phyloP scores from a whole-genome alignment of 1,140 invertebrate species.

The Cyphomyrmex costatus region DNA sequence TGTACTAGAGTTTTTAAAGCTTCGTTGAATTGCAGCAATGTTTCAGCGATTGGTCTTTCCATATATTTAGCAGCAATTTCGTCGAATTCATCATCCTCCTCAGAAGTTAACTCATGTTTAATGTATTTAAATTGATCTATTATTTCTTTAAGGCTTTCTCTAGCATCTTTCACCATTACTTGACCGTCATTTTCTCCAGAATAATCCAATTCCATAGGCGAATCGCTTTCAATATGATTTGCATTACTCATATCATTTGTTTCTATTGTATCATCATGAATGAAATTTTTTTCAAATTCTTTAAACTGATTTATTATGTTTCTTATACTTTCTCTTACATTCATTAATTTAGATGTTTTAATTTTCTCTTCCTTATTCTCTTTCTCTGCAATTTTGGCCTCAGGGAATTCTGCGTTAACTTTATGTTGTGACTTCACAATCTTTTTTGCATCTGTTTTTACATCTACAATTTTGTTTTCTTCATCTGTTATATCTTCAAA shows the following conservation, averaged over 20 bases:
- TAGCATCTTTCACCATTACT: slow-evolving; percentile 75
- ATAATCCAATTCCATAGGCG: slow-evolving; percentile 60
- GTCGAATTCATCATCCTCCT: slow-evolving; percentile 82
- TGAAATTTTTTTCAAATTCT: slow-evolving; percentile 84
- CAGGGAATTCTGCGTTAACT: background rate
- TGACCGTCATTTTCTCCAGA: slow-evolving; percentile 43
- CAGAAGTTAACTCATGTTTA: slow-evolving; percentile 81
- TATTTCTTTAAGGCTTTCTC: slow-evolving; percentile 83
- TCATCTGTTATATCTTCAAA: slow-evolving; percentile 1
- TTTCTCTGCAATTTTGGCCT: slow-evolving; percentile 33
- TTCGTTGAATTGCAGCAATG: slow-evolving; percentile 82
- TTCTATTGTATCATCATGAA: slow-evolving; percentile 71
- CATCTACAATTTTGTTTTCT: slow-evolving; percentile 8
- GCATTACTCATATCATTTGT: slow-evolving; percentile 8
- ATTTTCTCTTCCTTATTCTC: slow-evolving; percentile 16
- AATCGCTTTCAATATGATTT: slow-evolving; percentile 34
- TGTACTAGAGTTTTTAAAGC: slow-evolving; percentile 82
- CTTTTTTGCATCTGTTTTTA: background rate
- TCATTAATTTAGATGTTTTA: slow-evolving; percentile 48
- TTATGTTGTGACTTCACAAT: background rate
- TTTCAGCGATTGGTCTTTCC: slow-evolving; percentile 82
- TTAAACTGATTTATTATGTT: slow-evolving; percentile 85
- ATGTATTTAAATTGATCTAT: slow-evolving; percentile 83
- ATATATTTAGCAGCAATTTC: slow-evolving; percentile 81
- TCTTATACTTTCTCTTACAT: slow-evolving; percentile 83